Conservation (phyloP, 2,113 vertebrate genomes). For the Elaphurus davidianus region DNA sequence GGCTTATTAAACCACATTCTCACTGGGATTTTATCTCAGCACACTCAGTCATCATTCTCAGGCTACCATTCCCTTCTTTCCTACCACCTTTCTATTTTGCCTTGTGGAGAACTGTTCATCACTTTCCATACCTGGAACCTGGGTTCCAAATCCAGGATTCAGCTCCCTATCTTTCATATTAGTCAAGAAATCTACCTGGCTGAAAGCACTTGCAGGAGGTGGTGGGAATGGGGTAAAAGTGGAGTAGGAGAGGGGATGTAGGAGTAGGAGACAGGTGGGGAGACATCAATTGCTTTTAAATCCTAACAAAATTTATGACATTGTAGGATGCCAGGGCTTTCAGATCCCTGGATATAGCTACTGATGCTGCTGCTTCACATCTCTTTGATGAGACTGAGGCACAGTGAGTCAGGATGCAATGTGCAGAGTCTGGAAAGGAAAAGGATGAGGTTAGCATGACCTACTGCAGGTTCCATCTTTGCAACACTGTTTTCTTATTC, state of each 20-base stretch:
- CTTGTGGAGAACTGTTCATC: neutral
- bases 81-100: conserved; percentile 21
- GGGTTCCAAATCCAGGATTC: neutral
- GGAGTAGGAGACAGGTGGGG: too few relatives aligned
- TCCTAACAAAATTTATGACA: neutral
- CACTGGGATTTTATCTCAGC: neutral
- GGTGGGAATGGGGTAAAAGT: neutral
- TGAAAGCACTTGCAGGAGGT: neutral
- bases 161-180: neutral
- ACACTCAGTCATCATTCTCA: neutral
- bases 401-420: neutral
- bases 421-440: neutral
- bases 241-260: neutral
- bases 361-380: conserved; percentile 13
- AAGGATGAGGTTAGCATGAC: neutral
- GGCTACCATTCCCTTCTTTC: conserved; percentile 16
- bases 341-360: neutral
- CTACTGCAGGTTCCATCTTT: conserved; percentile 29
- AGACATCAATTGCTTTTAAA: neutral
- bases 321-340: neutral
- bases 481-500: conserved; percentile 66
- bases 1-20: neutral
- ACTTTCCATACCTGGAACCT: neutral
- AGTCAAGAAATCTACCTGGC: neutral
- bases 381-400: conserved; percentile 18